A percentile compares a stretch with the other conserved stretches of the same genome.
Conservation (phyloP, 2,888 invertebrate species). For the Rapana venosa region DNA sequence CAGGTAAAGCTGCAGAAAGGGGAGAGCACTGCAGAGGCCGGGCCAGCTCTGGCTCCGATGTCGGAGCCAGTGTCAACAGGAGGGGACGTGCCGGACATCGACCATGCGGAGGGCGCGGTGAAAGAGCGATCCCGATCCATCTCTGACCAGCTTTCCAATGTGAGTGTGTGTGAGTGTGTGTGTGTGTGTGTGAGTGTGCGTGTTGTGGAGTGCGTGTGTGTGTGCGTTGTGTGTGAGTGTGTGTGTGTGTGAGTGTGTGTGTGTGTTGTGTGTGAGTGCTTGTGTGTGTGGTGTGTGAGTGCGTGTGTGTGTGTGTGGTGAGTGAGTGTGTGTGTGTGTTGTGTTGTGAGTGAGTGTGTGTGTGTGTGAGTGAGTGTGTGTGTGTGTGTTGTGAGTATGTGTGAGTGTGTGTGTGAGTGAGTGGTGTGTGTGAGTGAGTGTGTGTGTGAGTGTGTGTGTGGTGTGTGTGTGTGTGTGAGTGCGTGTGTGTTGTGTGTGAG, state of each 20-base stretch:
- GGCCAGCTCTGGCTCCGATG: slow-evolving; percentile 46
- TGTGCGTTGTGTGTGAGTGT: neutral
- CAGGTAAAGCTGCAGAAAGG: slow-evolving; percentile 70
- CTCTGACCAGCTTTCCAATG: slow-evolving; percentile 70
- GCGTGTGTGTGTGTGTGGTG: too few relatives aligned
- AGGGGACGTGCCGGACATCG: slow-evolving; percentile 47
- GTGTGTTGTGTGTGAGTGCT: neutral
- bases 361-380: neutral
- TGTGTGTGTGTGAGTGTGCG: neutral
- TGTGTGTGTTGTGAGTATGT: neutral
- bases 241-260: neutral
- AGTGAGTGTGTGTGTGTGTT: neutral
- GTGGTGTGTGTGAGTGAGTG: neutral
- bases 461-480: slow-evolving; percentile 31
- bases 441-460: slow-evolving; percentile 47
- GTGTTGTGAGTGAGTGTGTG: neutral
- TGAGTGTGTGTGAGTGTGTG: slow-evolving; percentile 43
- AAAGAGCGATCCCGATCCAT: slow-evolving; percentile 72
- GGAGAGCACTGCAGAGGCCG: slow-evolving; percentile 54
- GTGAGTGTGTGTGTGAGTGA: neutral
- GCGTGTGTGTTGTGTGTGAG: neutral
- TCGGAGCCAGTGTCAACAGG: slow-evolving; percentile 36
- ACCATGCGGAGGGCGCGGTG: slow-evolving; percentile 54
- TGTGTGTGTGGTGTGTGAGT: neutral
- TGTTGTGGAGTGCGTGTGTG: neutral